Percentiles rank a stretch among this genome's conserved stretches.
Evolutionary conservation across 2,113 vertebrate species (phyloP).

Genomic region (Hylia prasina): DNA sequence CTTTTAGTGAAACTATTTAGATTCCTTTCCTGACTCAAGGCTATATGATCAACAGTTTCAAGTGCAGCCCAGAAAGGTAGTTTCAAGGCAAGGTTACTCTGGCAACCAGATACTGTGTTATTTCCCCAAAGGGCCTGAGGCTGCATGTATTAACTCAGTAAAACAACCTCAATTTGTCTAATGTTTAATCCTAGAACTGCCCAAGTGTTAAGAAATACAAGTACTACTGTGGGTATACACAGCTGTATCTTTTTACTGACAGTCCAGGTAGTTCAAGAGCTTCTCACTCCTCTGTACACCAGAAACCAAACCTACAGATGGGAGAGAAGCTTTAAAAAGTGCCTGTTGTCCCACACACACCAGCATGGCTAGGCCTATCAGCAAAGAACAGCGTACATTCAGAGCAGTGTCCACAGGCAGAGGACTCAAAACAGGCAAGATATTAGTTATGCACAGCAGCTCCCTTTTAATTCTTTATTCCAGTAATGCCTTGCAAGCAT

Average conservation of each 20-base stretch:
- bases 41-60: neutral
- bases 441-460: conserved; percentile 1
- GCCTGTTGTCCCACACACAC: neutral
- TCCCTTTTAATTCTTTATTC: conserved; percentile 9
- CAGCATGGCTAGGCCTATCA: fast-evolving
- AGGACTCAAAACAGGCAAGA: neutral
- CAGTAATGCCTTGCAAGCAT: neutral
- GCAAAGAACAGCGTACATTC: neutral
- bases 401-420: neutral
- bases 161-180: neutral
- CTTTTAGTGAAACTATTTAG: neutral
- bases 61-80: neutral
- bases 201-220: neutral
- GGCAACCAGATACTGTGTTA: neutral
- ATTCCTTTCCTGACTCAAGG: fast-evolving
- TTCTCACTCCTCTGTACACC: neutral
- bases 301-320: neutral
- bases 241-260: neutral
- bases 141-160: neutral
- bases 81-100: conserved; percentile 9
- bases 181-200: conserved; percentile 14
- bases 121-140: neutral
- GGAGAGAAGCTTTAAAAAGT: neutral
- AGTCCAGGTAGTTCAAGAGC: neutral
- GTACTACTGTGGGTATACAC: neutral